Evolutionary conservation across 2,797 vertebrate genomes (phyloP), one percentile per base, ranked within the genome.

Genomic region (Anguilla anguilla): DNA sequence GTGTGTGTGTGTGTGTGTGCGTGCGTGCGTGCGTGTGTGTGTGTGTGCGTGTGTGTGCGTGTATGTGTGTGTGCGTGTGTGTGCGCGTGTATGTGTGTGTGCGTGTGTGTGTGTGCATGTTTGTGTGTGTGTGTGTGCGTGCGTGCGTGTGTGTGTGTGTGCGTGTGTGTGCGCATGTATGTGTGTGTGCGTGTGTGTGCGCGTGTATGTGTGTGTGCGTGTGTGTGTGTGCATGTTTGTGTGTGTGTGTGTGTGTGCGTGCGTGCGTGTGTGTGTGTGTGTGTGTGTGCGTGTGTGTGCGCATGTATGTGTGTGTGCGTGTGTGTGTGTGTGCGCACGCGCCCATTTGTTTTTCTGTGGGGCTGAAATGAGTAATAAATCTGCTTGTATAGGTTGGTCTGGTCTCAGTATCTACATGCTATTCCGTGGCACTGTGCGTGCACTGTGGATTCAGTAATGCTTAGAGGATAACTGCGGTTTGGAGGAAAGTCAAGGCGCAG

Each of bases 121-220:
- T n/a, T 83, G 19, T 59, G 77, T 83, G 85, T 89, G 87, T 87
- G 89, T 87, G 87, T 87, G 87, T 77, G 82, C 59, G 83, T 88
- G 19, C 13, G 25, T 85, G 6, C 67, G 7, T 85, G 31, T 46
- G 31, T 49, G 85, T 15, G 49, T n/a, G 35, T 67, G 35, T 46
- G 31, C n/a, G 85, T 15, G 49, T n/a, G 35, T 67, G 35, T 72
- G 85, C 46, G n/a, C n/a, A 3, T 85, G 22, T 69, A 15, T 85
- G 35, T 7, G 39, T 72, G 43, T 17, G 31, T 77, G 57, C 10
- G 25, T n/a, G 0, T 17, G 84, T 19, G 69, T 19, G 25, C 86
- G 39, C n/a, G n/a, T n/a, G n/a, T n/a, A n/a, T 39, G 35, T 84
- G 87, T 2, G 2, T 2, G 39, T 39, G 39, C 2, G 2, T 39